Evolutionary conservation across 1,140 invertebrate genomes (phyloP).

Genomic region (Reticulitermes speratus): DNA sequence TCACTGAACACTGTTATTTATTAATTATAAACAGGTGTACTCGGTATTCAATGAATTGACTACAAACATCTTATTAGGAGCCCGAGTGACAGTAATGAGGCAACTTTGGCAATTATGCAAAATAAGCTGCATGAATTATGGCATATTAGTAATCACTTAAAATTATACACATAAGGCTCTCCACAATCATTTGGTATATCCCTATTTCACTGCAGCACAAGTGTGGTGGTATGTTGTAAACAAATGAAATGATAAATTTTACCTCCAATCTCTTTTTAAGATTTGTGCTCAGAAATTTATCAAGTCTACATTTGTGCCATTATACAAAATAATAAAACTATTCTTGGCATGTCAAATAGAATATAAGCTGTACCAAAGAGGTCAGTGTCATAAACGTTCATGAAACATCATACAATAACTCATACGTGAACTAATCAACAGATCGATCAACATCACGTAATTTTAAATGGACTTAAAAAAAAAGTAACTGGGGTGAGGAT

Average conservation of each 20-base stretch:
- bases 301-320: not conserved
- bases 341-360: not conserved
- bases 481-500: too few relatives aligned
- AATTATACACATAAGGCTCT: slow-evolving; percentile 15
- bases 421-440: too few relatives aligned
- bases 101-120: slow-evolving; percentile 12
- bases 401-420: not conserved
- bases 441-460: too few relatives aligned
- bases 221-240: not conserved
- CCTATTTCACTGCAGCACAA: not conserved
- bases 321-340: not conserved
- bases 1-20: not conserved
- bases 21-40: too few relatives aligned
- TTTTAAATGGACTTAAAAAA: too few relatives aligned
- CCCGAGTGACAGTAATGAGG: not conserved
- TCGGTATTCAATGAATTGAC: too few relatives aligned
- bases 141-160: not conserved
- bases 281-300: not conserved
- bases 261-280: not conserved
- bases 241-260: not conserved
- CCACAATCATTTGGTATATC: not conserved
- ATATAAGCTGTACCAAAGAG: not conserved
- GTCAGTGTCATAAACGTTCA: not conserved
- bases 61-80: not conserved
- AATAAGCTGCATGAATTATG: slow-evolving; percentile 12